These are phyloP conservation scores for Trypoxylus dichotomus DNA, from an alignment of 1,140 invertebrate genomes.

Conservation along the genomic window DNA sequence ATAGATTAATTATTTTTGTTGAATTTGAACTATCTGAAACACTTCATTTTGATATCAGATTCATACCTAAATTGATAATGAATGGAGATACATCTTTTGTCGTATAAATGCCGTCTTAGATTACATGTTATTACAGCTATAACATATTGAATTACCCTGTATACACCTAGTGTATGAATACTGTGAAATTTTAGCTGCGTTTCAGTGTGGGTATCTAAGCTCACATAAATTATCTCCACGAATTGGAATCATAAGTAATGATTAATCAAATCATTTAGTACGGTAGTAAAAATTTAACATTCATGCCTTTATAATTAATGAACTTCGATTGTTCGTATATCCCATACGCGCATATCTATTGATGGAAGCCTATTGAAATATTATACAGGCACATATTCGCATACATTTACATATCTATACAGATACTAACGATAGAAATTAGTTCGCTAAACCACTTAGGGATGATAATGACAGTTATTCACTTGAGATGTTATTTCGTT, in stretches of 20 bases:
- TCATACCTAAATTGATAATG: no score
- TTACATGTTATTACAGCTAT: no score
- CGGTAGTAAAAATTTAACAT: neutral
- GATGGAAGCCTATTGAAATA: neutral
- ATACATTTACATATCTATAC: neutral
- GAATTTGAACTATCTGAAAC: no score
- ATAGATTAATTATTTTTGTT: no score
- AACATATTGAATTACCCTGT: no score
- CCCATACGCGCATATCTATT: neutral
- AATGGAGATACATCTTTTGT: no score
- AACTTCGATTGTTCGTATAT: neutral
- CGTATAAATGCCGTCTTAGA: no score
- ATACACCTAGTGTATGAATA: no score
- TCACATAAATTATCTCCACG: neutral
- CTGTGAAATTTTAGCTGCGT: no score
- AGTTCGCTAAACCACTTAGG: neutral
- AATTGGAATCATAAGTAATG: neutral
- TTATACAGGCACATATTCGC: neutral
- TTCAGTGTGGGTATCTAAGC: no score
- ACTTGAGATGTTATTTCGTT: neutral
- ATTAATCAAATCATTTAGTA: neutral
- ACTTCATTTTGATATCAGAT: no score
- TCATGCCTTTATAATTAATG: neutral
- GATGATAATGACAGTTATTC: conserved; percentile 4
- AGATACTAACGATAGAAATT: neutral